These are phyloP conservation scores for Lucilia sericata DNA, from an alignment of 1,140 invertebrate genomes.

Conservation along the genomic window DNA sequence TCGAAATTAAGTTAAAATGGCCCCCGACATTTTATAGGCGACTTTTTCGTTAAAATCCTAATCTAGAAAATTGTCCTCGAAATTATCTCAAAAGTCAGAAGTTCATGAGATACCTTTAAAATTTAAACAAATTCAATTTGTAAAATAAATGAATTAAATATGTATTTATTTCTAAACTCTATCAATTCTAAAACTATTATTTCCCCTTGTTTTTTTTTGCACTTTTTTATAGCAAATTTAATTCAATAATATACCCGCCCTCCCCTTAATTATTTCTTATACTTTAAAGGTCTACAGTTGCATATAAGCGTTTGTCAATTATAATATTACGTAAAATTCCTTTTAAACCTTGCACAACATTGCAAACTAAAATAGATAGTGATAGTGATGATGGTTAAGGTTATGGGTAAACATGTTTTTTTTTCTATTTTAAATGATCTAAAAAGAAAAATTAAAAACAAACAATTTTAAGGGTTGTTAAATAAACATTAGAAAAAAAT, in stretches of 20 bases:
- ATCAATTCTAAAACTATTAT: neutral
- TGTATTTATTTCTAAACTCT: too few relatives aligned
- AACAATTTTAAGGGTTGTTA: constrained; percentile 13
- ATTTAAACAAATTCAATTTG: too few relatives aligned
- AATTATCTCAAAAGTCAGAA: too few relatives aligned
- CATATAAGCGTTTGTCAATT: neutral
- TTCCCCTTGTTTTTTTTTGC: neutral
- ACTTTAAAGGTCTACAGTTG: neutral
- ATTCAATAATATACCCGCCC: constrained; percentile 15
- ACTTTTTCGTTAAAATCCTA: too few relatives aligned
- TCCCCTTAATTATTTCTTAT: neutral
- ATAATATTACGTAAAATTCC: constrained; percentile 17
- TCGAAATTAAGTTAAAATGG: too few relatives aligned
- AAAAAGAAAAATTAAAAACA: neutral
- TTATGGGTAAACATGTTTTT: neutral
- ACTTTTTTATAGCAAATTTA: neutral
- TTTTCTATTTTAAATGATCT: neutral
- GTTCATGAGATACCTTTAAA: too few relatives aligned
- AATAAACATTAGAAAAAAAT: neutral
- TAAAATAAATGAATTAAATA: too few relatives aligned
- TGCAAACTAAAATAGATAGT: neutral
- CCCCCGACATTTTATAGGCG: too few relatives aligned
- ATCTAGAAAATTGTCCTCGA: too few relatives aligned
- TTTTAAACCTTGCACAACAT: constrained; percentile 5
- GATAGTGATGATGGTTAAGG: constrained; percentile 4